Percentiles rank a stretch among this genome's conserved stretches.
phyloP scores from a whole-genome alignment of 2,888 invertebrate genomes.

The Oligia fasciuncula region DNA sequence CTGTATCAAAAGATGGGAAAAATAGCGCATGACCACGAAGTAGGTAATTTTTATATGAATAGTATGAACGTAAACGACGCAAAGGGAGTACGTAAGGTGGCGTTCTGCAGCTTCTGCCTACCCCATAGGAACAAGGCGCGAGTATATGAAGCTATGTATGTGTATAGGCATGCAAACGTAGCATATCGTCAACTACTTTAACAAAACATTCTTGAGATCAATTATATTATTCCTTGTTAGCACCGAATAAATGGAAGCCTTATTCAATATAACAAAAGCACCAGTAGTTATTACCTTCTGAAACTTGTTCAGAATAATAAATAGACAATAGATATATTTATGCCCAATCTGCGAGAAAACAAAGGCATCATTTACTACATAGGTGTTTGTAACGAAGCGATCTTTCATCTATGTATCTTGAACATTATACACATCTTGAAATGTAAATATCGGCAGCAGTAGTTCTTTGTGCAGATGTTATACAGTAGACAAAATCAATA shows the following conservation, averaged over 20 bases:
- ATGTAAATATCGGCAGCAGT: not conserved
- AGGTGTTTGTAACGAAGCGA: constrained; percentile 11
- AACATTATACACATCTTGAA: not conserved
- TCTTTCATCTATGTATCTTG: constrained; percentile 2
- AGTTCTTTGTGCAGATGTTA: not conserved
- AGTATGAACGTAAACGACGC: not conserved
- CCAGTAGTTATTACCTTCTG: constrained; percentile 7
- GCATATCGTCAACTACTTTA: not conserved
- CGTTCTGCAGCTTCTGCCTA: not conserved
- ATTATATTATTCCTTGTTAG: constrained; percentile 4
- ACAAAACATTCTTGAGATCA: not conserved
- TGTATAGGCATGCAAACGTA: not conserved
- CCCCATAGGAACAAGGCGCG: not conserved
- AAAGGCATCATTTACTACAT: constrained; percentile 27
- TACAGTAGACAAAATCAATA: not conserved
- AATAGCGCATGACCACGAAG: not conserved
- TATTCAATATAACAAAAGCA: constrained; percentile 36
- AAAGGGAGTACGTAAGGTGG: not conserved
- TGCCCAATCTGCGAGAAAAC: constrained; percentile 53
- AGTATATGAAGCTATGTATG: not conserved
- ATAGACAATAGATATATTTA: constrained; percentile 36
- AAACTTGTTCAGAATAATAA: constrained; percentile 48
- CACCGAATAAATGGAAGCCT: constrained; percentile 15
- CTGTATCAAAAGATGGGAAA: not conserved
- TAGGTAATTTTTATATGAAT: not conserved